phyloP scores from a whole-genome alignment of 2,888 invertebrate genomes.

The Temnothorax rugatulus region DNA sequence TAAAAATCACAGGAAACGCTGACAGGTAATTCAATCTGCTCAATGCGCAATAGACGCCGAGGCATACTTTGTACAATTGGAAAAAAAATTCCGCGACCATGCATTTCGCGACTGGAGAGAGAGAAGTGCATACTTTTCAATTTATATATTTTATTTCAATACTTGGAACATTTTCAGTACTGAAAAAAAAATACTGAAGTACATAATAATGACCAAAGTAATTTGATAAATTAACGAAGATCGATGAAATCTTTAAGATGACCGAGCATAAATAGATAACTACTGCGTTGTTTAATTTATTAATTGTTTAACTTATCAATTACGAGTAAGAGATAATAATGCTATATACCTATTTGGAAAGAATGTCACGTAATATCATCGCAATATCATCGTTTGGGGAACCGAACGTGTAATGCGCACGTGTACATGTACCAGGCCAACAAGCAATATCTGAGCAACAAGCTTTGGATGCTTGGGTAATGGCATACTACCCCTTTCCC shows the following conservation, averaged over 20 bases:
- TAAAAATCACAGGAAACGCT: conserved; percentile 64
- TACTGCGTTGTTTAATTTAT: background rate
- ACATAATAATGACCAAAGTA: background rate
- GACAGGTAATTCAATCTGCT: conserved; percentile 67
- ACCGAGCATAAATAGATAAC: background rate
- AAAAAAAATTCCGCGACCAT: conserved; percentile 10
- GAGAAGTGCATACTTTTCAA: background rate
- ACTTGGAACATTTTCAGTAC: background rate
- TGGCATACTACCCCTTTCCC: conserved; percentile 57
- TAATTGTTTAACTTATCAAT: background rate
- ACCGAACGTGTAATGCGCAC: background rate
- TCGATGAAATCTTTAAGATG: background rate
- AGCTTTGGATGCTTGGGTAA: conserved; percentile 65
- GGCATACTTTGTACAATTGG: conserved; percentile 15
- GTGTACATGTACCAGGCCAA: background rate
- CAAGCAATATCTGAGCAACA: conserved; percentile 68
- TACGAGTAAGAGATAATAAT: background rate
- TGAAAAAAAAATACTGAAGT: background rate
- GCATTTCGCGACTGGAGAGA: background rate
- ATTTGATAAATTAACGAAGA: background rate
- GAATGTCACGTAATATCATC: conserved; percentile 24
- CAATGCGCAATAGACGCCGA: conserved; percentile 42
- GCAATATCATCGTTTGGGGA: background rate
- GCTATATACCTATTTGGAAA: background rate
- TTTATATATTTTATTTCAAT: background rate